These are phyloP conservation scores for Xestia rhomboidea DNA, from an alignment of 2,888 invertebrate species.

Conservation along the genomic window DNA sequence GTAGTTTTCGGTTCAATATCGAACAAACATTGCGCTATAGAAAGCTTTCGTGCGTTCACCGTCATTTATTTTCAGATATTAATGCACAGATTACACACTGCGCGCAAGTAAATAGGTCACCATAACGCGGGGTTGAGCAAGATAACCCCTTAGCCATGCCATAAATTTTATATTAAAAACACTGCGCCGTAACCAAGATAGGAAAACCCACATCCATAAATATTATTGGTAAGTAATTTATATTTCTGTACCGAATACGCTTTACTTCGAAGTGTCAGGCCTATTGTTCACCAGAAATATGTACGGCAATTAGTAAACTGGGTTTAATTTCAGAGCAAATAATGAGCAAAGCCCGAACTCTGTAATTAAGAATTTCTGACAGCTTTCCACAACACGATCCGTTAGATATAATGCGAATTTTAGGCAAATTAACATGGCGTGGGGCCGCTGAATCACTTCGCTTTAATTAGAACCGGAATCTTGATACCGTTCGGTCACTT, in stretches of 20 bases:
- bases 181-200: conserved; percentile 43
- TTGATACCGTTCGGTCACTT: conserved; percentile 82
- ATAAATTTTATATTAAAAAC: conserved; percentile 78
- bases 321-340: conserved; percentile 65
- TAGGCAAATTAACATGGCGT: conserved; percentile 82
- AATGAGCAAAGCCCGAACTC: conserved; percentile 59
- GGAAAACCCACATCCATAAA: conserved; percentile 11
- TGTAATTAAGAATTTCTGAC: conserved; percentile 70
- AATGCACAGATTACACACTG: conserved; percentile 78
- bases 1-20: conserved; percentile 70
- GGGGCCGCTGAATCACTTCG: conserved; percentile 81
- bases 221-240: conserved; percentile 43
- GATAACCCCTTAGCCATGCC: conserved; percentile 76
- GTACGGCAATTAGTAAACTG: conserved; percentile 51
- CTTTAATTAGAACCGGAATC: conserved; percentile 87
- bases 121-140: conserved; percentile 78
- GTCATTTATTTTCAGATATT: conserved; percentile 76
- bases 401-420: conserved; percentile 82
- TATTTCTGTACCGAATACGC: conserved; percentile 35
- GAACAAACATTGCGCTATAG: conserved; percentile 71
- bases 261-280: conserved; percentile 25
- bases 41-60: conserved; percentile 70
- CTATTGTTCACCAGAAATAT: conserved; percentile 59
- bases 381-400: conserved; percentile 72
- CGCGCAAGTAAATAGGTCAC: conserved; percentile 80